Base-by-base conservation (phyloP, 1,140 invertebrate genomes). In the Thrips palmi region DNA sequence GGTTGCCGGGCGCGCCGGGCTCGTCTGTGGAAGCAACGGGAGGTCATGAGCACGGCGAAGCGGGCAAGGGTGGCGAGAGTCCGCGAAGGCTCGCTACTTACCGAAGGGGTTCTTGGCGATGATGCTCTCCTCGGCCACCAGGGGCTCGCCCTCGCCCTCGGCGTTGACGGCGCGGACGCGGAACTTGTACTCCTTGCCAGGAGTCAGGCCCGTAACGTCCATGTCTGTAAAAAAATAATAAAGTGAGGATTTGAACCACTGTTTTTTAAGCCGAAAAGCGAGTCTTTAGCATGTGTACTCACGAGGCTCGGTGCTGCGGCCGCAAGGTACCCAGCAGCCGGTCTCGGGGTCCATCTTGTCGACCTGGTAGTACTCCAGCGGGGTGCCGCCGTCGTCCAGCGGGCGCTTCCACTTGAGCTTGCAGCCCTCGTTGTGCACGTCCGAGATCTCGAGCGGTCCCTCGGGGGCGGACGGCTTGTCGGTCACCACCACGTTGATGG, bases 51-150 rank as follows among this genome's bases (percentile, higher is more conserved):
- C 22, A 19, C 12, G 18, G 14, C 15, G 29, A 28, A n/a, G n/a
- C n/a, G n/a, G n/a, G n/a, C n/a, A n/a, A n/a, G n/a, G n/a, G n/a
- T n/a, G n/a, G n/a, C n/a, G n/a, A n/a, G n/a, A n/a, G 3, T 31
- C 2, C 19, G 6, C 14, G 21, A 33, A 3, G 14, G 11, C 10
- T 11, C 12, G 18, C 24, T 37, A 22, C 58, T 56, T 60, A 72
- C 72, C 79, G 53, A 80, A 97, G 40, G 91, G 89, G 79, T 96
- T 93, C 64, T 97, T 97, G 14, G 92, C 91, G 50, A 84, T 62
- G 33, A 97, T 88, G 10, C 81, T 64, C 52, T 79, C 68, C 22
- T 85, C 77, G 0, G 85, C 78, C 45, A 75, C 73, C n/a, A 97
- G 62, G 12, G 91, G 89, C 49, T 87, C 85, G 2, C 91, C 96